Conservation (phyloP, 2,888 invertebrate species). For the Chrysina gloriosa region DNA sequence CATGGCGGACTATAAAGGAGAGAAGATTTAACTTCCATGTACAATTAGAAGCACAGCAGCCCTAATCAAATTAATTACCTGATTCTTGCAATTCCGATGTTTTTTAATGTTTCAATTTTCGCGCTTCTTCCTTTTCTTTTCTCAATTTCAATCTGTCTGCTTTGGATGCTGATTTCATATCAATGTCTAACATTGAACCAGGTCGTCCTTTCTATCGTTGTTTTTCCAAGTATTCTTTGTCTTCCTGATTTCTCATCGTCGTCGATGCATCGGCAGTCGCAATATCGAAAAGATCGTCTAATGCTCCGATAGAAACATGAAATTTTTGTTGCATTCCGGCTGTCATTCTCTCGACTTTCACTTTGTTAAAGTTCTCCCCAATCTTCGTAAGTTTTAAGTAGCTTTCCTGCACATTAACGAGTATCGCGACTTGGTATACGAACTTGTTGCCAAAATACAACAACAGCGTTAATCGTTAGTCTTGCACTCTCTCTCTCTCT, state of each 20-base stretch:
- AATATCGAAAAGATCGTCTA: neutral
- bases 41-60: neutral
- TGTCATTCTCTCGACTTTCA: neutral
- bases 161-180: too few relatives aligned
- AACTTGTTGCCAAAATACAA: neutral
- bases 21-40: too few relatives aligned
- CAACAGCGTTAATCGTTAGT: too few relatives aligned
- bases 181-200: neutral
- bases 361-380: neutral
- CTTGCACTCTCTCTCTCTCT: too few relatives aligned
- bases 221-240: neutral
- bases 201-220: neutral
- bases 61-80: neutral
- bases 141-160: too few relatives aligned
- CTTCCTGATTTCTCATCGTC: neutral
- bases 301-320: neutral
- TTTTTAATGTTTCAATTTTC: too few relatives aligned
- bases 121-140: too few relatives aligned
- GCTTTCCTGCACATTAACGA: neutral
- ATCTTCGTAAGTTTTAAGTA: too few relatives aligned
- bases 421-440: neutral
- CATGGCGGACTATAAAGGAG: too few relatives aligned
- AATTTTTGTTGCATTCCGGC: neutral
- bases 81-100: neutral
- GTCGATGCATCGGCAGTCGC: too few relatives aligned